phyloP scores from a whole-genome alignment of 2,113 vertebrate species.

The Forbesichthys papilliferus region DNA sequence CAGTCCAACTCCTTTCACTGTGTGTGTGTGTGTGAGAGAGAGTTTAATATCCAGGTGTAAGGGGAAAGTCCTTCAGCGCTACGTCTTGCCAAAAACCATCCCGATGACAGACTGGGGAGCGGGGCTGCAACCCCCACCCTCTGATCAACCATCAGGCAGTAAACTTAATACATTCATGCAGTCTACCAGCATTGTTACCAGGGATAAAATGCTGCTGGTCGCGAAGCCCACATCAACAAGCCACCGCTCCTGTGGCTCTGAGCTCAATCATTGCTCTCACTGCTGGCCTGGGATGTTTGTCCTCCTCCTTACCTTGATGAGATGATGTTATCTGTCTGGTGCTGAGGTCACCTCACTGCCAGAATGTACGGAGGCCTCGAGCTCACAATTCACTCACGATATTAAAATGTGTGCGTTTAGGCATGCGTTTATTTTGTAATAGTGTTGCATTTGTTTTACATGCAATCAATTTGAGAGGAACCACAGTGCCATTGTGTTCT shows the following conservation, averaged over 20 bases:
- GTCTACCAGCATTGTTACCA: slow-evolving; percentile 38
- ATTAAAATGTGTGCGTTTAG: too few relatives aligned
- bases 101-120: slow-evolving; percentile 52
- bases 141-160: not conserved
- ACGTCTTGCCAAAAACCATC: slow-evolving; percentile 28
- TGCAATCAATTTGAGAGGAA: too few relatives aligned
- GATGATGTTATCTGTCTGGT: not conserved
- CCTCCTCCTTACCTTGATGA: slow-evolving; percentile 36
- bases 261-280: slow-evolving; percentile 48
- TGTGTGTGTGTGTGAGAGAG: slow-evolving; percentile 16
- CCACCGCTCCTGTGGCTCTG: not conserved
- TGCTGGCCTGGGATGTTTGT: slow-evolving; percentile 1
- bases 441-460: too few relatives aligned
- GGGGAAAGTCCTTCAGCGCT: slow-evolving; percentile 45
- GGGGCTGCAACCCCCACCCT: not conserved
- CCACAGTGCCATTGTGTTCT: too few relatives aligned
- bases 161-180: too few relatives aligned
- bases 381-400: too few relatives aligned
- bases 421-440: too few relatives aligned
- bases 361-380: not conserved
- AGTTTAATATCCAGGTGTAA: slow-evolving; percentile 59
- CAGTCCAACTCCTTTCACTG: slow-evolving; percentile 20
- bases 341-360: slow-evolving; percentile 11
- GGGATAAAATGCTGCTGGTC: slow-evolving; percentile 23
- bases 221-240: slow-evolving; percentile 55